phyloP scores from a whole-genome alignment of 2,113 vertebrate genomes.

The Mixornis gularis region DNA sequence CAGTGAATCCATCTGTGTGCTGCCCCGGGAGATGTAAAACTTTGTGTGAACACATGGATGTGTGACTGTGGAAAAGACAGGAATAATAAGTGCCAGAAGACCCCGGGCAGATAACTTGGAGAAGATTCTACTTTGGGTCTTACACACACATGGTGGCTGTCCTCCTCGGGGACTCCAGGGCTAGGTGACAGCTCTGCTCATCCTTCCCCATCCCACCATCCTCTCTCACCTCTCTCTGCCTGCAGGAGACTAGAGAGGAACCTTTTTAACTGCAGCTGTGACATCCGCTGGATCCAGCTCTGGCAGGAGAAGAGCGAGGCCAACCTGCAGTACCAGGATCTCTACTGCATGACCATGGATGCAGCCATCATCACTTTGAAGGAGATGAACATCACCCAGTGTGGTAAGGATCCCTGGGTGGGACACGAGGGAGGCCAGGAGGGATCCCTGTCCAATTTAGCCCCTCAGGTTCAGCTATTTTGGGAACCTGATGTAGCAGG shows the following conservation, averaged over 20 bases:
- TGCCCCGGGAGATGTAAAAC: neutral
- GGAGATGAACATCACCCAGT: slow-evolving; percentile 91
- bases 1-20: fast-evolving
- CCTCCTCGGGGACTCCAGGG: neutral
- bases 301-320: slow-evolving; percentile 92
- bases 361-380: slow-evolving; percentile 78
- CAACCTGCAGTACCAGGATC: slow-evolving; percentile 81
- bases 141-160: no score
- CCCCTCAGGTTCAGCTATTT: neutral
- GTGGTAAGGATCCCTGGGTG: slow-evolving; percentile 74
- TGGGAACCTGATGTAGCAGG: neutral
- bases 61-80: neutral
- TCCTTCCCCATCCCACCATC: neutral
- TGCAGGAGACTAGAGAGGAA: slow-evolving; percentile 86
- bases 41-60: fast-evolving
- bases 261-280: slow-evolving; percentile 91
- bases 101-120: fast-evolving
- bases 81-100: neutral
- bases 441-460: neutral
- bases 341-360: slow-evolving; percentile 84
- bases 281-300: slow-evolving; percentile 97
- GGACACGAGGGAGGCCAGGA: fast-evolving
- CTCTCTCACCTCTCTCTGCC: slow-evolving; percentile 13
- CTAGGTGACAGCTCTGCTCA: neutral
- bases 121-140: neutral